These are phyloP conservation scores for Phytoseiulus persimilis DNA, from an alignment of 2,888 invertebrate species.

Conservation along the genomic window DNA sequence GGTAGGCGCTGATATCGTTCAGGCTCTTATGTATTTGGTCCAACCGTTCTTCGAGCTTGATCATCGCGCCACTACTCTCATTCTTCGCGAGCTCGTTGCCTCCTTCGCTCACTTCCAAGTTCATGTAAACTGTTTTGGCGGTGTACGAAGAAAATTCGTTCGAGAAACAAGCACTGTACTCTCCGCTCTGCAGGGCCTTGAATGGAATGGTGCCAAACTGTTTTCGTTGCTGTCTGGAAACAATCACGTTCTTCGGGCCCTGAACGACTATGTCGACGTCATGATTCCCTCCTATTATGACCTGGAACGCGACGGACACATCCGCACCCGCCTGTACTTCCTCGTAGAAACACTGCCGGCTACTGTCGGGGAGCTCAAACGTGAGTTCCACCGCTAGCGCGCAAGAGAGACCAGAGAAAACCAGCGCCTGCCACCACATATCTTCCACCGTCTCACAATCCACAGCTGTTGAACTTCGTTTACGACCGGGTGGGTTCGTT, in stretches of 20 bases:
- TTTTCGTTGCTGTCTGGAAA: constrained; percentile 83
- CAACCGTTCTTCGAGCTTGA: constrained; percentile 85
- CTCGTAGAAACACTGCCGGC: constrained; percentile 94
- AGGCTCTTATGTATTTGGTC: constrained; percentile 80
- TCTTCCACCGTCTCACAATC: background rate
- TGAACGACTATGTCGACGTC: constrained; percentile 89
- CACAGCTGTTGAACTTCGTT: background rate
- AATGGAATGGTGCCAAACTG: constrained; percentile 91
- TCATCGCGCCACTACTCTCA: constrained; percentile 82
- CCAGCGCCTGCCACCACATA: background rate
- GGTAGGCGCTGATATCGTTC: constrained; percentile 80
- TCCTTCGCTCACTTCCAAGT: constrained; percentile 83
- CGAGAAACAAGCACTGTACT: constrained; percentile 85
- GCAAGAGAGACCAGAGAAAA: constrained; percentile 22
- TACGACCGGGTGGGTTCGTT: background rate
- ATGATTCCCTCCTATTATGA: constrained; percentile 96
- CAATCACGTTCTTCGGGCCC: constrained; percentile 73
- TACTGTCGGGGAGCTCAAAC: constrained; percentile 92
- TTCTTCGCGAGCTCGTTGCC: constrained; percentile 65
- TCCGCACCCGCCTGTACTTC: constrained; percentile 78
- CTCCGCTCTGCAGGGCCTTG: constrained; percentile 63
- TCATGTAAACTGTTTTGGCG: constrained; percentile 96
- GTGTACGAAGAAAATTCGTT: constrained; percentile 99
- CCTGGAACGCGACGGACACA: constrained; percentile 88
- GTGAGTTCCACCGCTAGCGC: constrained; percentile 67